A percentile compares a stretch with the other conserved stretches of the same genome.
These are phyloP conservation scores for Alethe castanea DNA, from an alignment of 2,113 vertebrate species.

Conservation along the genomic window DNA sequence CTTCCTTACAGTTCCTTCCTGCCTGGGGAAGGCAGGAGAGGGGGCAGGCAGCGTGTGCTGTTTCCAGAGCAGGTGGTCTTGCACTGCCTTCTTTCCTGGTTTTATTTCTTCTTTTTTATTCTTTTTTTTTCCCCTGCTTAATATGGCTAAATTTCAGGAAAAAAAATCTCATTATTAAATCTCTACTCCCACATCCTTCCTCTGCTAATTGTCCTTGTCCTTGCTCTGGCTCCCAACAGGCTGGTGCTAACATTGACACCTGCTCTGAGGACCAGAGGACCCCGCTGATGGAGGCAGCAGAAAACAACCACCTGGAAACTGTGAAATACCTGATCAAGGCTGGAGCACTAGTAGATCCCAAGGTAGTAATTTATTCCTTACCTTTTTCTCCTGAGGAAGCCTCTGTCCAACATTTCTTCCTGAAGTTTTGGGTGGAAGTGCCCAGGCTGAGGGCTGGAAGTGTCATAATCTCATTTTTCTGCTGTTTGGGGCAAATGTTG, in stretches of 20 bases:
- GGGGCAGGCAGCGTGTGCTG: background rate
- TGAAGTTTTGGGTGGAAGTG: background rate
- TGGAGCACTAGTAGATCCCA: slow-evolving; percentile 86
- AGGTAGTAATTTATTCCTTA: slow-evolving; percentile 71
- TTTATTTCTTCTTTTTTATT: background rate
- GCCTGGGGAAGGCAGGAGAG: background rate
- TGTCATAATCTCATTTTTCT: background rate
- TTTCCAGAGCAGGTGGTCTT: background rate
- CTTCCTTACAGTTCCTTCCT: background rate
- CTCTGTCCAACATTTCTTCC: background rate
- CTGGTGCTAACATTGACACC: slow-evolving; percentile 92
- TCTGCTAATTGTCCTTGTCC: background rate
- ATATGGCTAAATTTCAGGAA: background rate
- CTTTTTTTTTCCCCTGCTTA: background rate
- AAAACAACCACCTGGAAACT: slow-evolving; percentile 92
- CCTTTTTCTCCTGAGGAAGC: background rate
- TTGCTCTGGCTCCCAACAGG: slow-evolving; percentile 69
- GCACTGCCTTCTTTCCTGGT: background rate
- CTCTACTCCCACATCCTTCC: background rate
- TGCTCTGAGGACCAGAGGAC: slow-evolving; percentile 93
- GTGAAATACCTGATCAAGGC: slow-evolving; percentile 95
- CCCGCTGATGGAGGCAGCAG: slow-evolving; percentile 91
- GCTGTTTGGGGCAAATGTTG: background rate
- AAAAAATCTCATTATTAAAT: background rate
- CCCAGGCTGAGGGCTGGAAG: background rate